Evolutionary conservation across 2,888 invertebrate species (phyloP), one percentile per base, ranked within the genome.

Genomic region (Philonicus albiceps): DNA sequence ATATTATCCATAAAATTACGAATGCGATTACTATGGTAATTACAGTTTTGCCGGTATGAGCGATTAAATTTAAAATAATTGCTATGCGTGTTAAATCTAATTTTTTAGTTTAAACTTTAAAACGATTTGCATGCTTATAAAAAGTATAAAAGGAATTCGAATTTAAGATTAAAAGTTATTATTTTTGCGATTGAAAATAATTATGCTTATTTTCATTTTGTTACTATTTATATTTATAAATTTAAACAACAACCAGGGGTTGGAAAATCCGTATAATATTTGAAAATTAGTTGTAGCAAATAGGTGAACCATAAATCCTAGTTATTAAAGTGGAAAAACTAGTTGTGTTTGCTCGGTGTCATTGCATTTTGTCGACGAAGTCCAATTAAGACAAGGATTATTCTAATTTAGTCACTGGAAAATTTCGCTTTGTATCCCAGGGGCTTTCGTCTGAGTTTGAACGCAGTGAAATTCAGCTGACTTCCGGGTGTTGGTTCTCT

Each of bases 341-440:
- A 22, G 27, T 27, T 13, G 8, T 64, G 64, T 64, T 27, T 64
- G 27, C 64, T 22, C 49, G 49, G 49, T 49, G 64, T 64, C 64
- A 64, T 19, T 64, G 64, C 64, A 64, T 49, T 55, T 16, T 80
- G 53, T n/a, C 53, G 34, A n/a, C 30, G 64, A 83, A 83, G 34
- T 72, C 72, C 83, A 83, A 83, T 83, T 83, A 83, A 34, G 40
- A 16, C n/a, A 8, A 37, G 72, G 83, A 83, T 83, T 83, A 83
- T 83, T 83, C 83, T 83, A 83, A 83, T 83, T 83, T 83, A 83
- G 34, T 34, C 83, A 83, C 83, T 72, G 83, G 83, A 83, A 83
- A 83, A 83, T 83, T 83, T 22, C 27, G 30, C 27, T 83, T 72
- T 83, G 83, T 83, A 49, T 53, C 53, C 31, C 53, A 16, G 72